phyloP scores from a whole-genome alignment of 2,113 vertebrate species.

The Vimba vimba region DNA sequence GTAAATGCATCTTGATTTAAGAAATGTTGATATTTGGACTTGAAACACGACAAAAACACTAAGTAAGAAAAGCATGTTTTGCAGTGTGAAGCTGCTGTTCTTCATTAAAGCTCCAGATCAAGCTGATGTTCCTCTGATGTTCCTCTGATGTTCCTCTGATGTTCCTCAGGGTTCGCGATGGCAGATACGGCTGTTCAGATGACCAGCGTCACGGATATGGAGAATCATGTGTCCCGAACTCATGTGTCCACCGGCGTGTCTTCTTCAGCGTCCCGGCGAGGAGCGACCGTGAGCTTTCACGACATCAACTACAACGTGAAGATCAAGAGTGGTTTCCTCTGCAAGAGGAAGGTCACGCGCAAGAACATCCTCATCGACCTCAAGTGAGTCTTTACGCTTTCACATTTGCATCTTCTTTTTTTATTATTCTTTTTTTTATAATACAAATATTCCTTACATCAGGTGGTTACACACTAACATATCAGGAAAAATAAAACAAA shows the following conservation, averaged over 20 bases:
- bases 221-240: not conserved
- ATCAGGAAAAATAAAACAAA: too few species aligned
- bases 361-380: conserved; percentile 76
- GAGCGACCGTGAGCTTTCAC: conserved; percentile 73
- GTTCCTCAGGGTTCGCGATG: not conserved
- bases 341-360: conserved; percentile 53
- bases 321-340: conserved; percentile 52
- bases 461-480: too few species aligned
- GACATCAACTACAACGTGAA: conserved; percentile 71
- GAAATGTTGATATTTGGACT: too few species aligned
- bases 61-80: too few species aligned
- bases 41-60: too few species aligned
- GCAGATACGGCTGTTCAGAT: not conserved
- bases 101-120: too few species aligned
- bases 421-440: too few species aligned
- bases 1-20: too few species aligned
- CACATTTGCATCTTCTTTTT: too few species aligned
- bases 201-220: not conserved
- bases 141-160: too few species aligned
- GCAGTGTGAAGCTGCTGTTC: too few species aligned
- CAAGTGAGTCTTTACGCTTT: conserved; percentile 67
- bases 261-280: conserved; percentile 4
- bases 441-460: too few species aligned
- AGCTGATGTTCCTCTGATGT: not conserved
- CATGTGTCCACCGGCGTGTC: not conserved